A percentile compares a stretch with the other conserved stretches of the same genome.
phyloP scores from a whole-genome alignment of 92 coral and sea anemone species.

The Porites lobata region DNA sequence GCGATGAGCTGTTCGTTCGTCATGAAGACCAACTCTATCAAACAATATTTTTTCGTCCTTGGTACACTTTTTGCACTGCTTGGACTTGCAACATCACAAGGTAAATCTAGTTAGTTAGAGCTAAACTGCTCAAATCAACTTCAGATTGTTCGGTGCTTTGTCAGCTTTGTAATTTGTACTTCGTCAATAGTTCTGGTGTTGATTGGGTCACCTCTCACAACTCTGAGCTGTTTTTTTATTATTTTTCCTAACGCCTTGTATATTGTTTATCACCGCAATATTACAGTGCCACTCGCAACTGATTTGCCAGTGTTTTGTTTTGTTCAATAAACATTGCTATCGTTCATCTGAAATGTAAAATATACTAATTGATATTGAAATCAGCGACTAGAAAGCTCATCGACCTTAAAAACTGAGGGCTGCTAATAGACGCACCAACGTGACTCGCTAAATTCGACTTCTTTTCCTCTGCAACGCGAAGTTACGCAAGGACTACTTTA shows the following conservation, averaged over 20 bases:
- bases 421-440: too few species aligned
- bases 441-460: too few species aligned
- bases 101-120: background rate
- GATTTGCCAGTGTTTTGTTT: conserved; percentile 15
- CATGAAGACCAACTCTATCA: background rate
- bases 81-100: conserved; percentile 29
- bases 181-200: background rate
- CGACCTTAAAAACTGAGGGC: too few species aligned
- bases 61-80: conserved; percentile 12
- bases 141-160: background rate
- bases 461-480: too few species aligned
- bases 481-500: too few species aligned
- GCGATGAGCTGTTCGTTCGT: background rate
- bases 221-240: background rate
- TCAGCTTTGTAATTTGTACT: background rate
- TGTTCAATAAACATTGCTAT: background rate
- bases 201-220: background rate
- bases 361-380: too few species aligned
- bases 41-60: background rate
- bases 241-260: background rate
- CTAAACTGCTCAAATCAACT: conserved; percentile 14
- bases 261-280: background rate
- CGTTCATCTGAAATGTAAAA: too few species aligned
- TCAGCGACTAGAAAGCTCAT: too few species aligned
- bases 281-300: background rate